A percentile compares a stretch with the other conserved stretches of the same genome.
Conservation (phyloP, 92 coral and sea anemone genomes). For the Zoanthus gigantus region DNA sequence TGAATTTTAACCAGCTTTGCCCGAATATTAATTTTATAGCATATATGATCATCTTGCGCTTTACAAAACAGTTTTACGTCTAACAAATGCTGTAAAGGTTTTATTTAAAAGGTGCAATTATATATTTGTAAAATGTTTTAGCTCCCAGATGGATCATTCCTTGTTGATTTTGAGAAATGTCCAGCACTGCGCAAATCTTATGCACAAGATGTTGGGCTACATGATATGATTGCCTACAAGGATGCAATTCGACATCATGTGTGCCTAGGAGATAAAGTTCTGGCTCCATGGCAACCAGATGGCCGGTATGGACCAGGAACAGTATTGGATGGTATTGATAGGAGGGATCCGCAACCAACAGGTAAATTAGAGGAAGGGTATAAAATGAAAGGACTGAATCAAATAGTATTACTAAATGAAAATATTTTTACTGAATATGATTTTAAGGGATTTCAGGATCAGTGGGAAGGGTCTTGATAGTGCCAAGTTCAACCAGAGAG, state of each 20-base stretch:
- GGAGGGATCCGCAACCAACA: constrained; percentile 82
- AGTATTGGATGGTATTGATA: constrained; percentile 93
- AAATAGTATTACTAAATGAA: not conserved
- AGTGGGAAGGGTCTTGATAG: no score
- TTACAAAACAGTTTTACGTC: no score
- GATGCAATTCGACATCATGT: constrained; percentile 90
- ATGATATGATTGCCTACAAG: constrained; percentile 85
- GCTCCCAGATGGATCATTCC: constrained; percentile 81
- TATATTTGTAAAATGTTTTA: constrained; percentile 15
- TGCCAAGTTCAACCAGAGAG: no score
- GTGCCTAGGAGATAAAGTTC: constrained; percentile 94
- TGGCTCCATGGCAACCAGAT: constrained; percentile 98
- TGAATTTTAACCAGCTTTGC: no score
- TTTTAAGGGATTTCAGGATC: no score
- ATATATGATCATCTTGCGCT: no score
- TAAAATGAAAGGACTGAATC: not conserved
- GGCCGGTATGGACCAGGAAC: constrained; percentile 99
- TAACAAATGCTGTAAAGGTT: not conserved
- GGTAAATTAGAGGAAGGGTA: constrained; percentile 48
- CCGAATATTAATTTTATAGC: no score
- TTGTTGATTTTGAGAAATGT: constrained; percentile 89
- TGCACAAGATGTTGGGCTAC: constrained; percentile 85
- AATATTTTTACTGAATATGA: no score
- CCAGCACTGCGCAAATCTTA: constrained; percentile 82
- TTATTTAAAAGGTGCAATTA: not conserved